phyloP scores from a whole-genome alignment of 2,797 vertebrate species.

The Phoeniculus purpureus region DNA sequence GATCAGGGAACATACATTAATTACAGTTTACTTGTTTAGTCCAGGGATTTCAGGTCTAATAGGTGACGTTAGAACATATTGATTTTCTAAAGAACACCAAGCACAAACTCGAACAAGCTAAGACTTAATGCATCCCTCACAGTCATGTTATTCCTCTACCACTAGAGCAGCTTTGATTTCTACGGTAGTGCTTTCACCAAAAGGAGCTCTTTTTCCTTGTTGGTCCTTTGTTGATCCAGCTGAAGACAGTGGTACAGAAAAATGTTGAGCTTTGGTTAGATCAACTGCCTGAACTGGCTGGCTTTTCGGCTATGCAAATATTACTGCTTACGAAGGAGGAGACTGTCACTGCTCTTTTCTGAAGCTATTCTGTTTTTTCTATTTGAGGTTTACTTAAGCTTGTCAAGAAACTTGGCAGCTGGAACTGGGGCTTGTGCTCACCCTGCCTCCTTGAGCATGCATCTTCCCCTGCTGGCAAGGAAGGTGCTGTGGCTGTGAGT shows the following conservation, averaged over 20 bases:
- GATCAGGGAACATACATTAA: not conserved
- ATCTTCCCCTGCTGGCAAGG: not conserved
- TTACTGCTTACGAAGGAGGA: not conserved
- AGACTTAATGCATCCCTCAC: not conserved
- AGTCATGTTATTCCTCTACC: not conserved
- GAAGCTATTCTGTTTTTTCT: constrained; percentile 17
- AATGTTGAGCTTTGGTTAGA: constrained; percentile 15
- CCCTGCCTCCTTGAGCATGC: not conserved
- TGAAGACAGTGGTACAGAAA: not conserved
- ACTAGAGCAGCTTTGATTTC: constrained; percentile 23
- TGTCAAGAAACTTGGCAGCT: not conserved
- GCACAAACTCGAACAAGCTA: not conserved
- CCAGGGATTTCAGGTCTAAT: not conserved
- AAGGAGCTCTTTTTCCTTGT: not conserved
- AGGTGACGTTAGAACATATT: not conserved
- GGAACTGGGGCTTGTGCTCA: not conserved
- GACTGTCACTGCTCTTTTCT: constrained; percentile 1
- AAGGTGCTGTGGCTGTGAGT: not conserved
- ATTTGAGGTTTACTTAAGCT: not conserved
- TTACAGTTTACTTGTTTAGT: not conserved
- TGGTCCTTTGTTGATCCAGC: not conserved
- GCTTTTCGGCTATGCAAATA: not conserved
- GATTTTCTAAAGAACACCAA: not conserved
- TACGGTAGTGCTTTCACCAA: not conserved
- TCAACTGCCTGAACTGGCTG: not conserved